Percentiles rank a stretch among this genome's conserved stretches.
These are phyloP conservation scores for Phenganax stokvisi DNA, from an alignment of 92 coral and sea anemone species.

Conservation along the genomic window DNA sequence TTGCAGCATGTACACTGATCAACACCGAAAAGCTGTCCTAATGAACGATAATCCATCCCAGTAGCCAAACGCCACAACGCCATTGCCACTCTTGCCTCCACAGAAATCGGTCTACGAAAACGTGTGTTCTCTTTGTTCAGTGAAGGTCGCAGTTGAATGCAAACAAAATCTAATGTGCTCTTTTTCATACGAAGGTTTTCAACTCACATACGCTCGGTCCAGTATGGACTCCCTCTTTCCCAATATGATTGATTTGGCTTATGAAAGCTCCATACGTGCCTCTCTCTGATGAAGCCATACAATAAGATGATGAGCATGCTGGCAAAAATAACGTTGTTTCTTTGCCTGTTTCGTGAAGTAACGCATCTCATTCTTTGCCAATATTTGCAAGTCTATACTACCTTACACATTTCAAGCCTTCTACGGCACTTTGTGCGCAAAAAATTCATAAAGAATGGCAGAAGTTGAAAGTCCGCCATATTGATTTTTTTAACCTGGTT, in stretches of 20 bases:
- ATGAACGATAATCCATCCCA: conserved; percentile 42
- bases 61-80: conserved; percentile 55
- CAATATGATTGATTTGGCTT: conserved; percentile 16
- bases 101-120: conserved; percentile 43
- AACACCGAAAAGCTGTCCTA: conserved; percentile 42
- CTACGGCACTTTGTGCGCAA: conserved; percentile 10
- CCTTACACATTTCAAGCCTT: neutral
- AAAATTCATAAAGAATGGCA: neutral
- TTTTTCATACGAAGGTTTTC: neutral
- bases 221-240: conserved; percentile 19
- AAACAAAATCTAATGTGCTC: conserved; percentile 22
- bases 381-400: neutral
- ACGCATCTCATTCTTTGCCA: neutral
- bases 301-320: neutral
- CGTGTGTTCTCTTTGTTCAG: conserved; percentile 26
- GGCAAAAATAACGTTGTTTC: neutral
- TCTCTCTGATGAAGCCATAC: conserved; percentile 5
- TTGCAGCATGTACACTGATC: conserved; percentile 47
- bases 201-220: conserved; percentile 28
- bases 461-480: conserved; percentile 6
- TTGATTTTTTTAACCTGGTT: neutral
- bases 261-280: conserved; percentile 26
- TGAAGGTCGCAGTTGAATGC: conserved; percentile 29
- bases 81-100: conserved; percentile 43
- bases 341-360: neutral